Conservation (phyloP, 2,888 invertebrate genomes). For the Panorpa germanica region DNA sequence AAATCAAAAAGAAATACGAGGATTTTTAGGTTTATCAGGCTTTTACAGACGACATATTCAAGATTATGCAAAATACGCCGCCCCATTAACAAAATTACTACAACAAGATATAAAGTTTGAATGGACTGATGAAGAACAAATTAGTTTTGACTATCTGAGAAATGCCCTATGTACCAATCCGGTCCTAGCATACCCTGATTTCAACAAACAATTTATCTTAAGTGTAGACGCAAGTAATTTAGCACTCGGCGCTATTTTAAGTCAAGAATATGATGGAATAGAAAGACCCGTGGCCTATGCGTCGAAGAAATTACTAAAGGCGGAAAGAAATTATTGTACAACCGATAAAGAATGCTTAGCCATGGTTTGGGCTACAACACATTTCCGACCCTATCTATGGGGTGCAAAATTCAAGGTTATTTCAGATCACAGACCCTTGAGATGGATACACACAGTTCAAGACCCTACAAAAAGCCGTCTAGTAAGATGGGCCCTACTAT, state of each 20-base stretch:
- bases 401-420: too few species aligned
- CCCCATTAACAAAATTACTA: slow-evolving; percentile 2
- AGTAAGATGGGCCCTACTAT: too few species aligned
- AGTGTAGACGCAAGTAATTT: background rate
- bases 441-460: too few species aligned
- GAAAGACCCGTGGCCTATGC: too few species aligned
- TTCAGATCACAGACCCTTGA: too few species aligned
- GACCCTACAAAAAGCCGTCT: too few species aligned
- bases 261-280: too few species aligned
- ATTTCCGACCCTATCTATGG: too few species aligned
- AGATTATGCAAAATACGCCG: background rate
- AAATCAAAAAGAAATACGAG: background rate
- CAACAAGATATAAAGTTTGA: slow-evolving; percentile 3
- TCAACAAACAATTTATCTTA: background rate
- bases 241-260: background rate
- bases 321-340: too few species aligned
- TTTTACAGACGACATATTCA: slow-evolving; percentile 5
- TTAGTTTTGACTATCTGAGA: background rate
- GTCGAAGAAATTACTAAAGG: too few species aligned
- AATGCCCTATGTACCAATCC: background rate
- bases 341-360: too few species aligned
- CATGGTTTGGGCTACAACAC: too few species aligned
- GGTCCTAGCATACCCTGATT: background rate
- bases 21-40: background rate
- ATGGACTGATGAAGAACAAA: background rate